Conservation (phyloP, 2,888 invertebrate genomes). For the Rotaria magnacalcarata region DNA sequence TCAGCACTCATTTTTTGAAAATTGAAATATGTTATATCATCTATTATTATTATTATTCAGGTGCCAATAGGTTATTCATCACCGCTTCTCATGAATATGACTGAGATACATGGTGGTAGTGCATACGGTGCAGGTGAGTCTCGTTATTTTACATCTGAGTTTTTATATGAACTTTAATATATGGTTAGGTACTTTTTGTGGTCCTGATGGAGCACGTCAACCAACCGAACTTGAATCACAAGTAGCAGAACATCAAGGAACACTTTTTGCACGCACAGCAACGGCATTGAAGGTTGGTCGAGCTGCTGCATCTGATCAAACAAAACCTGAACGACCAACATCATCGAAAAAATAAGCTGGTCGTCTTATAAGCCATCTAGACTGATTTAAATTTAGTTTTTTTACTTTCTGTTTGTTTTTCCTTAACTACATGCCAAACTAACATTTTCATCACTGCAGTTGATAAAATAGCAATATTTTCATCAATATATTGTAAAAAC, state of each 20-base stretch:
- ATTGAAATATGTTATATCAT: not conserved
- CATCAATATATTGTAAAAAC: no score
- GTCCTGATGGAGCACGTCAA: not conserved
- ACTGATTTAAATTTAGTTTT: no score
- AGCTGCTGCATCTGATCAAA: not conserved
- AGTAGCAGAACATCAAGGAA: constrained; percentile 9
- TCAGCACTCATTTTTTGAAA: not conserved
- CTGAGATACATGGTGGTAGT: constrained; percentile 28
- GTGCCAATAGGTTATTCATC: constrained; percentile 24
- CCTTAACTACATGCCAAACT: no score
- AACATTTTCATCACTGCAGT: no score
- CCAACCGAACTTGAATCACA: not conserved
- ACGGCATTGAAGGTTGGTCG: constrained; percentile 11
- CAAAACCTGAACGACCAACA: not conserved
- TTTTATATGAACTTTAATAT: not conserved
- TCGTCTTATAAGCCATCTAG: no score
- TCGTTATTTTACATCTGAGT: not conserved
- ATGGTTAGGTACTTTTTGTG: not conserved
- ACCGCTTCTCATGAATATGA: not conserved
- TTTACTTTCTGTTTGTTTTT: no score
- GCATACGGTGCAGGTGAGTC: constrained; percentile 17
- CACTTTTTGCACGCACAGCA: not conserved
- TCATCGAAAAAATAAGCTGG: not conserved
- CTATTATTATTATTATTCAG: not conserved
- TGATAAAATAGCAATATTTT: no score